These are phyloP conservation scores for Lycodopsis pacificus DNA, from an alignment of 2,797 vertebrate genomes.

Conservation along the genomic window DNA sequence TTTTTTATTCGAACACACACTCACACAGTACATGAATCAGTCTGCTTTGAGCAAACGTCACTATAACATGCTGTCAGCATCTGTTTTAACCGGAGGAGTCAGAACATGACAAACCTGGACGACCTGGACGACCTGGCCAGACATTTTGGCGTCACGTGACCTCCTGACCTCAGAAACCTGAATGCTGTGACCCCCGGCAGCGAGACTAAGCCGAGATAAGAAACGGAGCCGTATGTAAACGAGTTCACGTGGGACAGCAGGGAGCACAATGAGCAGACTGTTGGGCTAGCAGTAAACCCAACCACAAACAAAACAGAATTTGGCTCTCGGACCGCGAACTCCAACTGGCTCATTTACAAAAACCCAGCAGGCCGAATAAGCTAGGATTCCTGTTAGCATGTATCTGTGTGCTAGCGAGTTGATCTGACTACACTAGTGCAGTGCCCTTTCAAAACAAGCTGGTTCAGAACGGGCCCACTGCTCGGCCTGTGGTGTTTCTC, in stretches of 20 bases:
- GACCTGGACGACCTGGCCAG: constrained; percentile 19
- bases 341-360: not conserved
- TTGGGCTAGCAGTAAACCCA: constrained; percentile 51
- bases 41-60: constrained; percentile 29
- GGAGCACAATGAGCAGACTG: constrained; percentile 66
- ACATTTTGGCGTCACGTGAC: constrained; percentile 52
- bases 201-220: constrained; percentile 61
- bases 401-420: not conserved
- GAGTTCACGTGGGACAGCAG: constrained; percentile 57
- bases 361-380: not conserved
- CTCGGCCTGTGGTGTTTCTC: not conserved
- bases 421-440: not conserved
- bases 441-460: not conserved
- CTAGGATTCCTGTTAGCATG: not conserved
- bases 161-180: constrained; percentile 64
- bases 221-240: constrained; percentile 67
- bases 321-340: constrained; percentile 40
- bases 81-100: constrained; percentile 3
- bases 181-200: constrained; percentile 51
- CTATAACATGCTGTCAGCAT: constrained; percentile 16
- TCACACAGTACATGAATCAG: constrained; percentile 2
- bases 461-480: not conserved
- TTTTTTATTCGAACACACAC: not conserved
- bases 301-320: constrained; percentile 49
- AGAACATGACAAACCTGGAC: constrained; percentile 38